Evolutionary conservation across 2,888 invertebrate genomes (phyloP), one percentile per base, ranked within the genome.

Genomic region (Ligdia adustata): DNA sequence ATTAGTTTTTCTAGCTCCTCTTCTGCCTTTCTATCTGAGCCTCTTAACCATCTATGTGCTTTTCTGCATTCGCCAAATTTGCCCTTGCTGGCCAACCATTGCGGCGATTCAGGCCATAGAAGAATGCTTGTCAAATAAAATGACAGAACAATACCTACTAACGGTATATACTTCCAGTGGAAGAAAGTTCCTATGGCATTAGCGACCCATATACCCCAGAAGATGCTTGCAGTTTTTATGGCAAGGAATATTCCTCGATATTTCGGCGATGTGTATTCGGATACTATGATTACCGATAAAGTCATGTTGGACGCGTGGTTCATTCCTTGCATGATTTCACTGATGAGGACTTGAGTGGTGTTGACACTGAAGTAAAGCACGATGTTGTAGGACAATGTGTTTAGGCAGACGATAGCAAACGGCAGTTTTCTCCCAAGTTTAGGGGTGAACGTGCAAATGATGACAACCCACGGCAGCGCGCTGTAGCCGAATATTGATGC

Each of bases 181-280:
- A 56, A 59, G 38, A 64, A 67, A 0, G 69, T 64, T 2, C 73
- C 75, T 9, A 72, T 61, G 0, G 66, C 60, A 20, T 75, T 74
- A 1, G 74, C 54, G 2, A 62, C 57, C 68, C 70, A 72, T 1
- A 69, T 38, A 1, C 71, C 72, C 68, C 70, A 69, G 3, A 61
- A 62, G 0, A 65, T 35, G 1, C 62, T 62, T 0, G 72, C 68
- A 0, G 67, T 62, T 49, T 71, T 72, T 0, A 72, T 44, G 1
- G 67, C 60, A 4, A 72, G 46, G 31, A 70, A 68, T 12, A 64
- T 31, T 0, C 66, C 70, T 20, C 71, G 49, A 13, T 65, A 64
- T 32, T 62, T 61, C 0, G 69, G 66, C 0, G 67, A 58, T 0
- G 62, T 51, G 4, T 69, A 73, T 50, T 75, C 72, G 0, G 62